Percentiles rank a stretch among this genome's conserved stretches.
These are phyloP conservation scores for Eriocheir sinensis DNA, from an alignment of 1,140 invertebrate genomes.

Conservation along the genomic window DNA sequence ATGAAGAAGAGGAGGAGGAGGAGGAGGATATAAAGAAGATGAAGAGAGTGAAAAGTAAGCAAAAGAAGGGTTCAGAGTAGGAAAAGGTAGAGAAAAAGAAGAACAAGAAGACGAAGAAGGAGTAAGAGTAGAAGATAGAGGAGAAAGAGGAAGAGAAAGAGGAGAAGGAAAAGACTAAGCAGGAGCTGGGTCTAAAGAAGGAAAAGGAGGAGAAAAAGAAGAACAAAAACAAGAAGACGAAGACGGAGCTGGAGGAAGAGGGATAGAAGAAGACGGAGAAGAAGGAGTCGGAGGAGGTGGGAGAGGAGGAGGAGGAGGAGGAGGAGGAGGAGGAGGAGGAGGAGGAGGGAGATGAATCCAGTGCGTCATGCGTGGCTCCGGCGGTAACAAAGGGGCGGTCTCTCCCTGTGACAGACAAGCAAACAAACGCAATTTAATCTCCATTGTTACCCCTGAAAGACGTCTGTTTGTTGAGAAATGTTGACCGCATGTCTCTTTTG, in stretches of 20 bases:
- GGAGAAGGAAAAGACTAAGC: neutral
- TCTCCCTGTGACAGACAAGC: constrained; percentile 62
- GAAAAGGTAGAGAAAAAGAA: neutral
- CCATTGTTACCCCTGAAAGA: constrained; percentile 63
- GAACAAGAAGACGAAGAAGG: neutral
- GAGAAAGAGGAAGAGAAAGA: neutral
- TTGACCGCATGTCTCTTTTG: constrained; percentile 58
- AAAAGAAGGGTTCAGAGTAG: neutral
- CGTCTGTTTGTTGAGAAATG: constrained; percentile 56
- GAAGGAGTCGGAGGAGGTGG: neutral
- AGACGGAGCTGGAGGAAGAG: neutral
- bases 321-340: neutral
- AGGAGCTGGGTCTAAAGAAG: neutral
- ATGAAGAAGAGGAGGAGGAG: neutral
- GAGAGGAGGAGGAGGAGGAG: neutral
- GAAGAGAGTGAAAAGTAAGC: no score
- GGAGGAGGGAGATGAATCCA: neutral
- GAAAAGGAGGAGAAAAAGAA: constrained; percentile 2
- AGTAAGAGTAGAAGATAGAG: neutral
- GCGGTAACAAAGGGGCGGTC: constrained; percentile 49
- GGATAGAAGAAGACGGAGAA: neutral
- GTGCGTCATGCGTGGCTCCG: constrained; percentile 23
- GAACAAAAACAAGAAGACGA: neutral
- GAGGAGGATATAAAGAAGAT: neutral
- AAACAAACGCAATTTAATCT: constrained; percentile 67